A percentile compares a stretch with the other conserved stretches of the same genome.
Evolutionary conservation across 1,140 invertebrate species (phyloP).

Genomic region (Calliphora vicina): DNA sequence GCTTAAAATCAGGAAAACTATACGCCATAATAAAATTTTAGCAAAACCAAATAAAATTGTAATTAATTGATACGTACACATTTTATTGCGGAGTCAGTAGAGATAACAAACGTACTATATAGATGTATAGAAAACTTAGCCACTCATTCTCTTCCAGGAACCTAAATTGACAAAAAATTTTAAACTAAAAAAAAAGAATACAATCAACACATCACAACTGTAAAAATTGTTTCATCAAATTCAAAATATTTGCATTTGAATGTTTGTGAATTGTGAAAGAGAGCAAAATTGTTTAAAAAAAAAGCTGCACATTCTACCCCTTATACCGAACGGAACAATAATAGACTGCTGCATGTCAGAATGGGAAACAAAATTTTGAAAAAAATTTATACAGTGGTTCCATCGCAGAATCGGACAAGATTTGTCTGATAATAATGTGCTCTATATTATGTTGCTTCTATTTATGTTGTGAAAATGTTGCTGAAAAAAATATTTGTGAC

Average conservation of each 20-base stretch:
- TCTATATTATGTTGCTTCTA: no score
- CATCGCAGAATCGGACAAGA: no score
- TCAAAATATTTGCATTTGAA: background rate
- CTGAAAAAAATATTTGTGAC: no score
- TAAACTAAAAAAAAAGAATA: background rate
- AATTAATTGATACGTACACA: background rate
- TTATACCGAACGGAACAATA: background rate
- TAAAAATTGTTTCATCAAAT: slow-evolving; percentile 2
- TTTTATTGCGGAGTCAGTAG: background rate
- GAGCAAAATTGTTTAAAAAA: background rate
- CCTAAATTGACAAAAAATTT: background rate
- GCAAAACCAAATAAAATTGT: background rate
- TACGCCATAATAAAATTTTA: background rate
- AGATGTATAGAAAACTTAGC: no score
- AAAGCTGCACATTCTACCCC: background rate
- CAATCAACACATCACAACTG: background rate
- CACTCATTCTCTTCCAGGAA: no score
- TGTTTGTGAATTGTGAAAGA: background rate
- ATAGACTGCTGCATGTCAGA: background rate
- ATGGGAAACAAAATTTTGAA: no score
- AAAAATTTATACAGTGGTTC: no score
- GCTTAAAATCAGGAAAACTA: background rate
- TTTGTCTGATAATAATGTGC: no score
- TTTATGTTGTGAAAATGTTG: no score
- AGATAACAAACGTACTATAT: no score